Conservation (phyloP, 2,113 vertebrate species). For the Xenus cinereus region DNA sequence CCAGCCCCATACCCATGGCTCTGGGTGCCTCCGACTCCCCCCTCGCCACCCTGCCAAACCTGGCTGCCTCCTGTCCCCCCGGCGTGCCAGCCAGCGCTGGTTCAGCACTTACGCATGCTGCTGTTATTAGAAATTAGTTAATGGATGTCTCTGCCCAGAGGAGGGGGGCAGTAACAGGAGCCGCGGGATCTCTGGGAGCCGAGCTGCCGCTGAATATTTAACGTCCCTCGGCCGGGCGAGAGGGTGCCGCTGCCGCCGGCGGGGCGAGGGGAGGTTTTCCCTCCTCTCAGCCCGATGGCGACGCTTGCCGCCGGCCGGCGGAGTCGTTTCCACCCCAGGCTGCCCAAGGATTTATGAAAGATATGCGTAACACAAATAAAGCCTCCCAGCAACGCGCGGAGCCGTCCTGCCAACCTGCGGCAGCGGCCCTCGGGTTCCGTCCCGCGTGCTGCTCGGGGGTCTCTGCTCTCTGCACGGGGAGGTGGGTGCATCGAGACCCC, state of each 20-base stretch:
- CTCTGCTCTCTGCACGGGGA: not conserved
- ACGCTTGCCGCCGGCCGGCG: not conserved
- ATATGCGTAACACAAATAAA: slow-evolving; percentile 38
- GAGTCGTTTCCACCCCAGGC: not conserved
- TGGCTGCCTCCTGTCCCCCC: not conserved
- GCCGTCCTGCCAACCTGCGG: not conserved
- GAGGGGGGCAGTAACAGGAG: slow-evolving; percentile 36
- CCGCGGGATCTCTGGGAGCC: not conserved
- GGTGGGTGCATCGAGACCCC: not conserved
- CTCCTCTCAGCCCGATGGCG: not conserved
- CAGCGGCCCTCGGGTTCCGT: not conserved
- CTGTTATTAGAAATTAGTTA: slow-evolving; percentile 66
- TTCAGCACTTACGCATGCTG: slow-evolving; percentile 54
- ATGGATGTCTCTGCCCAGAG: not conserved
- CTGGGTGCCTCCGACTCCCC: not conserved
- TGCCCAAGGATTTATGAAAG: not conserved
- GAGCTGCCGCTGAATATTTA: slow-evolving; percentile 35
- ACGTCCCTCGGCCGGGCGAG: not conserved
- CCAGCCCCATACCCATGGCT: not conserved
- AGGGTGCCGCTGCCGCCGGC: not conserved
- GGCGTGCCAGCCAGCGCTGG: slow-evolving; percentile 29
- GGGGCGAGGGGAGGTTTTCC: not conserved
- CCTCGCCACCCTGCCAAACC: slow-evolving; percentile 8
- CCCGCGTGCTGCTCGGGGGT: not conserved
- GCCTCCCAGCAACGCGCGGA: not conserved